Evolutionary conservation across 1,140 invertebrate genomes (phyloP).

Genomic region (Ceratina australensis): DNA sequence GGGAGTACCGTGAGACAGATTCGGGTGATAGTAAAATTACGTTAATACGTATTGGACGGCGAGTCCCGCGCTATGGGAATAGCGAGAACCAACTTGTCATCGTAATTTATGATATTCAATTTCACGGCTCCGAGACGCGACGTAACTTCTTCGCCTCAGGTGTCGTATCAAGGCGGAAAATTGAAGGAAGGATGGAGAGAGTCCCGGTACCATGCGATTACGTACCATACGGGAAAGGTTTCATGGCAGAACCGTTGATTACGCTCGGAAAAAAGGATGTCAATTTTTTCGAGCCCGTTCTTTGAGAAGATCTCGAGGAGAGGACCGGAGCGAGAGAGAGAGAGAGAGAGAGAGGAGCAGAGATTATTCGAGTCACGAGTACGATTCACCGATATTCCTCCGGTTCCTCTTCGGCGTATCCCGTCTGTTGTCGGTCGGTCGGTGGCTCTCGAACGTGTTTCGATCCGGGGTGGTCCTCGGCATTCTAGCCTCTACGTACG

Average conservation of each 20-base stretch:
- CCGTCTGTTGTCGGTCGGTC: slow-evolving; percentile 15
- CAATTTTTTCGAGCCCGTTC: background rate
- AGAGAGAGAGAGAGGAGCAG: background rate
- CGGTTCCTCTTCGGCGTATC: slow-evolving; percentile 43
- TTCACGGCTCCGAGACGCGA: background rate
- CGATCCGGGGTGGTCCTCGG: background rate
- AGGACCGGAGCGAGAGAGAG: background rate
- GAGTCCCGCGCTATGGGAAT: too few species aligned
- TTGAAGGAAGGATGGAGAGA: background rate
- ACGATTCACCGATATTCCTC: slow-evolving; percentile 49
- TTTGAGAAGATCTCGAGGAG: background rate
- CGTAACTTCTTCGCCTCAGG: background rate
- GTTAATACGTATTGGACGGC: background rate
- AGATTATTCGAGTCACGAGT: slow-evolving; percentile 59
- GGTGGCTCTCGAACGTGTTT: slow-evolving; percentile 24
- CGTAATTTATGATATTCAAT: slow-evolving; percentile 31
- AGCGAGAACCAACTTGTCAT: background rate
- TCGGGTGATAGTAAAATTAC: too few species aligned
- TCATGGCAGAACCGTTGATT: slow-evolving; percentile 18
- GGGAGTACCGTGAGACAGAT: too few species aligned
- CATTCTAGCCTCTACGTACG: slow-evolving; percentile 18
- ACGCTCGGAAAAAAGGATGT: slow-evolving; percentile 23
- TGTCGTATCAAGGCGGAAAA: slow-evolving; percentile 28
- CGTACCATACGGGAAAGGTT: too few species aligned
- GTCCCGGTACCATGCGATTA: too few species aligned